Evolutionary conservation across 1,140 invertebrate genomes (phyloP).

Genomic region (Ptiloglossa arizonensis): DNA sequence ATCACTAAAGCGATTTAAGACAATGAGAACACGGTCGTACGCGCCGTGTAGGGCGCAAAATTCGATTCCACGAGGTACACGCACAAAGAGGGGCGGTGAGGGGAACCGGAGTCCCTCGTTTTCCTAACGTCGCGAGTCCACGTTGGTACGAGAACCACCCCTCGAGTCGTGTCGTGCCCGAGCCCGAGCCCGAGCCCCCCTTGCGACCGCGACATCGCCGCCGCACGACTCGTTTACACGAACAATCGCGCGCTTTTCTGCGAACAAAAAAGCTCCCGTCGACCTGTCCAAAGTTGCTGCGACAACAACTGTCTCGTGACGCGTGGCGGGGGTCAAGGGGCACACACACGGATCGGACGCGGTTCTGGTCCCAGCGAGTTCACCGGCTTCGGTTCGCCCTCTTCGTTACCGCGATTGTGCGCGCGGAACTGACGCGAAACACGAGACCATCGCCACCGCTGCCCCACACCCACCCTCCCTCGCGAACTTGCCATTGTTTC

Average conservation of each 20-base stretch:
- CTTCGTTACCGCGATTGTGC: conserved; percentile 38
- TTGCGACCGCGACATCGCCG: conserved; percentile 41
- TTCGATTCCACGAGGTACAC: conserved; percentile 14
- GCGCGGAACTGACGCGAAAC: conserved; percentile 11
- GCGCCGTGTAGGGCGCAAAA: conserved; percentile 6
- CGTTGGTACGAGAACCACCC: conserved; percentile 28
- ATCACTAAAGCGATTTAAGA: conserved; percentile 50
- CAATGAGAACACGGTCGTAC: conserved; percentile 17
- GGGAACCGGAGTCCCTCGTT: background rate
- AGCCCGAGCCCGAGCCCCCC: background rate
- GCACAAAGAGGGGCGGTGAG: conserved; percentile 1
- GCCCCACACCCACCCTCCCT: too few species aligned
- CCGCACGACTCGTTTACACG: conserved; percentile 59
- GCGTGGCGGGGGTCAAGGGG: conserved; percentile 60
- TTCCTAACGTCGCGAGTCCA: conserved; percentile 28
- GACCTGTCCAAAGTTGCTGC: conserved; percentile 65
- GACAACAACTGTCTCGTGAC: conserved; percentile 64
- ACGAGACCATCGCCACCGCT: background rate
- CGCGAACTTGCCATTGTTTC: background rate
- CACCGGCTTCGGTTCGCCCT: conserved; percentile 25
- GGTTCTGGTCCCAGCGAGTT: conserved; percentile 48
- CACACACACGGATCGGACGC: conserved; percentile 26
- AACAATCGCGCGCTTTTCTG: conserved; percentile 62
- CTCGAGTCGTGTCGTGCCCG: conserved; percentile 9
- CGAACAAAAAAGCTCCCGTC: conserved; percentile 65